Evolutionary conservation across 2,888 invertebrate genomes (phyloP), one percentile per base, ranked within the genome.

Genomic region (Zygogramma bicolorata): DNA sequence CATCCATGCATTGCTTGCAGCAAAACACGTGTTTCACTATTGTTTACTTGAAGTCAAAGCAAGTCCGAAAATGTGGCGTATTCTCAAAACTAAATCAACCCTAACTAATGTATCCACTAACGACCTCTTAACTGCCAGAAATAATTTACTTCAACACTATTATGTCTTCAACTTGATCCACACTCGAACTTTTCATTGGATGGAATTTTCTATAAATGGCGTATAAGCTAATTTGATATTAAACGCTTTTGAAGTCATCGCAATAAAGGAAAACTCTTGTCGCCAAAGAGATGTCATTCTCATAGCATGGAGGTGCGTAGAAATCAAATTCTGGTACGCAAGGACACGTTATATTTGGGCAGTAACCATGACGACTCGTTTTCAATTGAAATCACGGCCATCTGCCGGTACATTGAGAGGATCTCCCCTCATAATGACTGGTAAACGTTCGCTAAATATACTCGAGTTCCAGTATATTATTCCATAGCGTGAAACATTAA

Each of bases 361-460:
- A 84, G 82, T 79, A 82, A 85, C 85, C 85, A 85, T 86, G 85
- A 86, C 85, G 85, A 84, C 84, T 82, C 80, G 81, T 81, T 82
- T 81, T 86, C 85, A 85, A 85, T 85, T 80, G 85, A 83, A 85
- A 85, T 85, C 85, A 80, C 82, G 79, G 82, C 83, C 86, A 86
- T 86, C 86, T 86, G 86, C 86, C 83, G 77, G 81, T 80, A 83
- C 82, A 84, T 85, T 83, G 84, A 84, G 82, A 80, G 75, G 68
- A 76, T 76, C 69, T 78, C 80, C 81, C 82, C 79, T 81, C 72
- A 79, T 81, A 80, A 86, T 86, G 82, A 83, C 81, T 82, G 68
- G 81, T 85, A 86, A 86, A 85, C 84, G 85, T 83, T 83, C 82
- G 85, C 86, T 86, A 86, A 86, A 86, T 86, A 86, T 85, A 85